phyloP scores from a whole-genome alignment of 2,888 invertebrate species.

The Thymelicus sylvestris region DNA sequence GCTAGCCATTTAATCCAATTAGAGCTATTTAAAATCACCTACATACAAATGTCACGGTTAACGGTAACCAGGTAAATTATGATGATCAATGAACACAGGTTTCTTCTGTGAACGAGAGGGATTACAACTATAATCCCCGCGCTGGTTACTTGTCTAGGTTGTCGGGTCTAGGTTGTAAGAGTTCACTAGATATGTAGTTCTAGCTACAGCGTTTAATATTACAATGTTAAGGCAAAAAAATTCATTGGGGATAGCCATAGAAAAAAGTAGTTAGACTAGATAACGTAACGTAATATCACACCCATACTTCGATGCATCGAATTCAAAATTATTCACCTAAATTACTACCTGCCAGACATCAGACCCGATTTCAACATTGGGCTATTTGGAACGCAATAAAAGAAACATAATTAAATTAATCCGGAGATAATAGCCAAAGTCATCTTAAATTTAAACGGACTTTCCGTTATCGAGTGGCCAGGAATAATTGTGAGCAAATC shows the following conservation, averaged over 20 bases:
- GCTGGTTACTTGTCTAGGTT: background rate
- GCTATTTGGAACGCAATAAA: constrained; percentile 31
- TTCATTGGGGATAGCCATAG: background rate
- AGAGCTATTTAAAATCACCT: background rate
- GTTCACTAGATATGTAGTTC: constrained; percentile 2
- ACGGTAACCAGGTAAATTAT: background rate
- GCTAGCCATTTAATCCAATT: too few relatives aligned
- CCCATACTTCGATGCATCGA: background rate
- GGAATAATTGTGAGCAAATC: constrained; percentile 51
- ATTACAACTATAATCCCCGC: background rate
- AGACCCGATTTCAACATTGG: constrained; percentile 30
- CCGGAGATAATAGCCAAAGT: constrained; percentile 46
- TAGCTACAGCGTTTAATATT: background rate
- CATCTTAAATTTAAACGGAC: constrained; percentile 45
- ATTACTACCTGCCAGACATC: constrained; percentile 7
- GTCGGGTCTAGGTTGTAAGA: constrained; percentile 4
- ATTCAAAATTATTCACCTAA: background rate
- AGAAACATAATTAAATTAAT: constrained; percentile 46
- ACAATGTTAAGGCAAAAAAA: background rate
- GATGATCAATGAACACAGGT: constrained; percentile 3
- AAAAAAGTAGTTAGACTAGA: background rate
- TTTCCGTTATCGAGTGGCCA: constrained; percentile 49
- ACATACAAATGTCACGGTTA: background rate
- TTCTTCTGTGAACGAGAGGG: background rate
- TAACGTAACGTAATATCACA: background rate